Evolutionary conservation across 2,797 vertebrate genomes (phyloP), one percentile per base, ranked within the genome.

Genomic region (Lagorchestes hirsutus): DNA sequence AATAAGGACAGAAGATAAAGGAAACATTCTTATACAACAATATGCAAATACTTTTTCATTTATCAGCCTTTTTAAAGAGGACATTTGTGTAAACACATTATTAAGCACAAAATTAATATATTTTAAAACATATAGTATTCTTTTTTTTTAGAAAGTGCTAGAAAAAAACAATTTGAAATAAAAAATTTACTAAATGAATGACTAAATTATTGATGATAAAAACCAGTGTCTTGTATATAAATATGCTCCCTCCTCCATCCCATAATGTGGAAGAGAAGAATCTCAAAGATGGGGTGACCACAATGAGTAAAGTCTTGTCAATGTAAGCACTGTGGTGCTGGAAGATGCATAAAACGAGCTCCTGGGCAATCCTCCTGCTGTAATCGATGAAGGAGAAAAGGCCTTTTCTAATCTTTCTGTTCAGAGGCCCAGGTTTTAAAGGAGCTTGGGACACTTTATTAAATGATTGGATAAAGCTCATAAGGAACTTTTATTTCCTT

Each of bases 381-480:
- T 90, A 93, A 91, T 94, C 58, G 92, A 82, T n/a, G 52, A 91
- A 94, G 55, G 95, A 27, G 82, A 46, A 57, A 93, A 97, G 56
- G n/a, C 4, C 16, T 74, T 94, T 94, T 92, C 55, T 93, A 93
- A 97, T 92, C 92, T 54, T 95, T 97, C 93, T 96, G 54, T 93
- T 94, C 95, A 3, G 54, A 54, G 90, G 50, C 90, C 74, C 96
- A 90, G 92, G 97, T 98, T 96, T 92, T 95, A 95, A 96, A 96
- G 62, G 90, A 93, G 56, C 67, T 95, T 93, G 50, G 94, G 91
- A 74, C 82, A 94, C 95, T 97, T 97, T 96, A 96, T 96, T 97
- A 96, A 96, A 93, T 95, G 90, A 96, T 95, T 96, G 74, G 50
- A 55, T 96, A 97, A 74, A 95, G 91, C 52, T 96, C 96, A 74